phyloP scores from a whole-genome alignment of 2,113 vertebrate species.

The Aplodontia rufa region DNA sequence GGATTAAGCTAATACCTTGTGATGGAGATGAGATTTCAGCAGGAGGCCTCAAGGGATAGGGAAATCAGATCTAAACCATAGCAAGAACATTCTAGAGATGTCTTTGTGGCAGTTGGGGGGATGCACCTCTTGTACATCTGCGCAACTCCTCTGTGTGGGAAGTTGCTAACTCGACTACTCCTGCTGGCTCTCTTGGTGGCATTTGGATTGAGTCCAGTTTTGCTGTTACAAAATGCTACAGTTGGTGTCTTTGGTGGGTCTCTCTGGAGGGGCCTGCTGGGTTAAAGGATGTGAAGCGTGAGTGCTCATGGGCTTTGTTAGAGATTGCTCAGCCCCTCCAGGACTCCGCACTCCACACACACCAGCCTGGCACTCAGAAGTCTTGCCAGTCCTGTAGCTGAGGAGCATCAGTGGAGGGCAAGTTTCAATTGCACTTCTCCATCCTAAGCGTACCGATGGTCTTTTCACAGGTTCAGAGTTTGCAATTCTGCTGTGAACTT shows the following conservation, averaged over 20 bases:
- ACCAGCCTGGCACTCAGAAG: no score
- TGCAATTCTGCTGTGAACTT: background rate
- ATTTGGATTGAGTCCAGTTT: background rate
- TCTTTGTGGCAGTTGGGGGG: background rate
- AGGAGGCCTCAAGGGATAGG: background rate
- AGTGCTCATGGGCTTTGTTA: background rate
- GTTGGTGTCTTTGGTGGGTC: constrained; percentile 12
- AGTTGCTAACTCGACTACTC: background rate
- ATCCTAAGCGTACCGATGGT: background rate
- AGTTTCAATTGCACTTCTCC: background rate
- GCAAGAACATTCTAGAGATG: background rate
- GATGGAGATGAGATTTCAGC: background rate
- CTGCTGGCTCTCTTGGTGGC: background rate
- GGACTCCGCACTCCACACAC: background rate
- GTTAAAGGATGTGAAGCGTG: background rate
- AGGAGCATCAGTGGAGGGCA: background rate
- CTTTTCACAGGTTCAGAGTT: constrained; percentile 9
- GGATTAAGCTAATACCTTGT: background rate
- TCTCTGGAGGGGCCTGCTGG: background rate
- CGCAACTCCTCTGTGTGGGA: background rate
- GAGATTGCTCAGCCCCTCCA: background rate
- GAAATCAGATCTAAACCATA: background rate
- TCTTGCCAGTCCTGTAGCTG: background rate
- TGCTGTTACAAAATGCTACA: constrained; percentile 3
- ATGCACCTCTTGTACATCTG: background rate